These are phyloP conservation scores for Tokudaia muenninki DNA, from an alignment of 2,797 vertebrate genomes.

Conservation along the genomic window DNA sequence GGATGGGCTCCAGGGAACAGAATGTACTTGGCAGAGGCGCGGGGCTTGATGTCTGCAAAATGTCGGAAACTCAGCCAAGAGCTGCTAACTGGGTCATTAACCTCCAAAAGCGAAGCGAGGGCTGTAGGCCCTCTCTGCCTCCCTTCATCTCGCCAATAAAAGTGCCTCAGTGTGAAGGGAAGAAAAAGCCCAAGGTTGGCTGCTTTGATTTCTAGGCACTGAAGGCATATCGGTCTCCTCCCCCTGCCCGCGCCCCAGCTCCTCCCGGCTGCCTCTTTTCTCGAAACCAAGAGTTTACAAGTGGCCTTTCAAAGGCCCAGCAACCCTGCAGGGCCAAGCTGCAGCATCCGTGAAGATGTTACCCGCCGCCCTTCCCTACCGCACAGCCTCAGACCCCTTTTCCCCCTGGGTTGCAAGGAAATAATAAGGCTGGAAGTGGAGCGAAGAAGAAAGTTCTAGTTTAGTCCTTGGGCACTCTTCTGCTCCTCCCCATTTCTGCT, in stretches of 20 bases:
- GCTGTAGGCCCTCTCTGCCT: slow-evolving; percentile 87
- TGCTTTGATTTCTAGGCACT: slow-evolving; percentile 88
- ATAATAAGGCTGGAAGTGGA: neutral
- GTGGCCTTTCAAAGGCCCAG: slow-evolving; percentile 86
- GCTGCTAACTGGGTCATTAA: slow-evolving; percentile 94
- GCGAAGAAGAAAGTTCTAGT: neutral
- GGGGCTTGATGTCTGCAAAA: slow-evolving; percentile 92
- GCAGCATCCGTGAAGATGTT: slow-evolving; percentile 76
- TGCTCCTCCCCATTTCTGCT: neutral
- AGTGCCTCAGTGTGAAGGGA: slow-evolving; percentile 85
- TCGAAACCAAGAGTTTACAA: slow-evolving; percentile 70
- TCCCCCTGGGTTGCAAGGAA: neutral
- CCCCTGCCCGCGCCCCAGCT: slow-evolving; percentile 76
- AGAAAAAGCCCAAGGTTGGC: slow-evolving; percentile 83
- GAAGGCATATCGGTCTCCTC: slow-evolving; percentile 78
- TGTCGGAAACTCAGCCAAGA: slow-evolving; percentile 92
- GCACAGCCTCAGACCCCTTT: neutral
- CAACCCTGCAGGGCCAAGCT: slow-evolving; percentile 79
- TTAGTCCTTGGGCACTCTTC: neutral
- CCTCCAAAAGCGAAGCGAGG: slow-evolving; percentile 91
- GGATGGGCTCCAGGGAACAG: slow-evolving; percentile 92
- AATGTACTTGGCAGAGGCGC: slow-evolving; percentile 92
- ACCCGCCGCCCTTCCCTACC: slow-evolving; percentile 77
- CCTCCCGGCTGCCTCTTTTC: slow-evolving; percentile 55
- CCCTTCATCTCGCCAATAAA: slow-evolving; percentile 89